These are phyloP conservation scores for Shargacucullia verbasci DNA, from an alignment of 2,888 invertebrate genomes.

Conservation along the genomic window DNA sequence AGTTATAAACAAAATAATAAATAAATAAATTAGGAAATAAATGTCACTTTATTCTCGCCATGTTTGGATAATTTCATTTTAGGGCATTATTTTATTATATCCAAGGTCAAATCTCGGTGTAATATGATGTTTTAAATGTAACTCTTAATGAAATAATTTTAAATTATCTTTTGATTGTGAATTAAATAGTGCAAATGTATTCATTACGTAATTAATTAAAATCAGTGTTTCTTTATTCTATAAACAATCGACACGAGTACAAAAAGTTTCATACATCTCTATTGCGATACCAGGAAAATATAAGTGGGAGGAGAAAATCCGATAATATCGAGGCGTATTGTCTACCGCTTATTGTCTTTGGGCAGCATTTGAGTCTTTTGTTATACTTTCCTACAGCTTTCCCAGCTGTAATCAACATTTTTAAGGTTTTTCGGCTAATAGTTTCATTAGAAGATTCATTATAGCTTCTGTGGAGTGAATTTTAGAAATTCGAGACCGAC, in stretches of 20 bases:
- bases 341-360: slow-evolving; percentile 60
- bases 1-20: too few relatives aligned
- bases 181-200: too few relatives aligned
- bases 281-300: slow-evolving; percentile 59
- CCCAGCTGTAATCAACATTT: slow-evolving; percentile 41
- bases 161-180: too few relatives aligned
- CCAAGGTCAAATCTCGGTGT: too few relatives aligned
- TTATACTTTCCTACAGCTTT: slow-evolving; percentile 43
- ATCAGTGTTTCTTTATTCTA: slow-evolving; percentile 8
- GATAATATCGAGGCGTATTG: slow-evolving; percentile 61
- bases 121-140: too few relatives aligned
- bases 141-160: too few relatives aligned
- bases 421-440: slow-evolving; percentile 46
- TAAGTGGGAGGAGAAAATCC: slow-evolving; percentile 57
- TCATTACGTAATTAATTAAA: too few relatives aligned
- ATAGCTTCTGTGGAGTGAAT: slow-evolving; percentile 25
- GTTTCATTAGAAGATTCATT: slow-evolving; percentile 43
- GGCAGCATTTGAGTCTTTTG: slow-evolving; percentile 48
- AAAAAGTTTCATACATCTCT: slow-evolving; percentile 33
- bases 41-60: too few relatives aligned
- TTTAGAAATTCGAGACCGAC: slow-evolving; percentile 13
- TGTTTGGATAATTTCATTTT: too few relatives aligned
- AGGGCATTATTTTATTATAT: too few relatives aligned
- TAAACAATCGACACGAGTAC: slow-evolving; percentile 38
- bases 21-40: too few relatives aligned